Conservation (phyloP, 2,797 vertebrate genomes). For the Coracias cyanogaster region DNA sequence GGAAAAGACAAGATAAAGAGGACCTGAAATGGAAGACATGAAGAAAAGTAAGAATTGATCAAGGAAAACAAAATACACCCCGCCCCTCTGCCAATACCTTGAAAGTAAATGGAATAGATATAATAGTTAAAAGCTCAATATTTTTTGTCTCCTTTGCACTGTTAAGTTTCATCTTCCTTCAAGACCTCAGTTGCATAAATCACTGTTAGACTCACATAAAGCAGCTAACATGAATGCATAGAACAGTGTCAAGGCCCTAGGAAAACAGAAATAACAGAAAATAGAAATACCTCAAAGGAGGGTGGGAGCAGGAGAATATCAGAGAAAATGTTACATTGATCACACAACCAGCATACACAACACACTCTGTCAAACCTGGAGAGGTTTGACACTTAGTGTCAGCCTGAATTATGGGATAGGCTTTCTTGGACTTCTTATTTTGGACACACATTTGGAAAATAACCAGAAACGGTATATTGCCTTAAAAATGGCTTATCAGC, state of each 20-base stretch:
- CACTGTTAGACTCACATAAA: not conserved
- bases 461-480: not conserved
- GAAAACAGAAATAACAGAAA: not conserved
- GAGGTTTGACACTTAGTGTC: not conserved
- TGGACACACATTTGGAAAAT: conserved; percentile 35
- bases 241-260: not conserved
- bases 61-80: not conserved
- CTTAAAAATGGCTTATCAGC: conserved; percentile 25
- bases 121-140: not conserved
- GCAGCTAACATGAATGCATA: not conserved
- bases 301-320: not conserved
- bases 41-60: not conserved
- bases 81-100: fast-evolving
- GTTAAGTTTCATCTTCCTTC: not conserved
- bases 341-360: not conserved
- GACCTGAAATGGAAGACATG: not conserved
- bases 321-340: not conserved
- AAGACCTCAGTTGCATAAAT: not conserved
- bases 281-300: not conserved
- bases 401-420: conserved; percentile 4
- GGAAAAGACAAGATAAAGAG: not conserved
- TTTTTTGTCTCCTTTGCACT: not conserved
- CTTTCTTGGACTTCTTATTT: conserved; percentile 2
- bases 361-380: not conserved
- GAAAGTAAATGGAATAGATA: not conserved